phyloP scores from a whole-genome alignment of 1,140 invertebrate genomes.

The Parasteatoda tepidariorum region DNA sequence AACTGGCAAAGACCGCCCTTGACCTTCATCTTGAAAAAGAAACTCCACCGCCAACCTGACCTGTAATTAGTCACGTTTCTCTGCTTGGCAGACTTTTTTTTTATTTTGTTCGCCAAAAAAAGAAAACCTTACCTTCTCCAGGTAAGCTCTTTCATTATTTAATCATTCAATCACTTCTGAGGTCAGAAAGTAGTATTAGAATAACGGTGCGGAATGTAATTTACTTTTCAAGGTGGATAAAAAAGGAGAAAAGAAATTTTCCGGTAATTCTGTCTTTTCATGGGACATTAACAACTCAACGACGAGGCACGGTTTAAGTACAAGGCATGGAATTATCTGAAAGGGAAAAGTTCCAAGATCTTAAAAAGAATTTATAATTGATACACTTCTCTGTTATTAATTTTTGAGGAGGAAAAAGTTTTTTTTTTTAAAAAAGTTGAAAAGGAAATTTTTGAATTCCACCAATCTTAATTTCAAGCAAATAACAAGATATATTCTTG shows the following conservation, averaged over 20 bases:
- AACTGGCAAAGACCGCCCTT: conserved; percentile 22
- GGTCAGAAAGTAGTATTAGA: not conserved
- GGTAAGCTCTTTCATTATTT: not conserved
- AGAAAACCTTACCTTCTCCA: not conserved
- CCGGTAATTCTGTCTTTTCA: too few relatives aligned
- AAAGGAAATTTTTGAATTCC: too few relatives aligned
- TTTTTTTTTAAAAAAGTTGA: too few relatives aligned
- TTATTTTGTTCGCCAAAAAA: not conserved
- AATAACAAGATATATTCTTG: too few relatives aligned
- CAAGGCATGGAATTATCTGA: too few relatives aligned
- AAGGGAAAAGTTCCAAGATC: too few relatives aligned
- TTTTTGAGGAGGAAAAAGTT: too few relatives aligned
- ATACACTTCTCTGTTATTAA: too few relatives aligned
- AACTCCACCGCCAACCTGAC: conserved; percentile 21
- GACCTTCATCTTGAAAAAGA: conserved; percentile 22
- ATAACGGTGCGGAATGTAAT: not conserved
- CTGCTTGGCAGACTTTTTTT: not conserved
- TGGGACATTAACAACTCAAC: too few relatives aligned
- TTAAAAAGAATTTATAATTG: too few relatives aligned
- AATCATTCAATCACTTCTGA: not conserved
- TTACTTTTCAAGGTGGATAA: not conserved
- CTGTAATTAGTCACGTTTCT: conserved; percentile 15
- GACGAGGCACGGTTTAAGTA: too few relatives aligned
- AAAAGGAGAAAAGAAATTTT: not conserved
- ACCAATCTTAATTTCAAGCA: too few relatives aligned